Evolutionary conservation across 2,888 invertebrate genomes (phyloP).

Genomic region (Gibbula magus): DNA sequence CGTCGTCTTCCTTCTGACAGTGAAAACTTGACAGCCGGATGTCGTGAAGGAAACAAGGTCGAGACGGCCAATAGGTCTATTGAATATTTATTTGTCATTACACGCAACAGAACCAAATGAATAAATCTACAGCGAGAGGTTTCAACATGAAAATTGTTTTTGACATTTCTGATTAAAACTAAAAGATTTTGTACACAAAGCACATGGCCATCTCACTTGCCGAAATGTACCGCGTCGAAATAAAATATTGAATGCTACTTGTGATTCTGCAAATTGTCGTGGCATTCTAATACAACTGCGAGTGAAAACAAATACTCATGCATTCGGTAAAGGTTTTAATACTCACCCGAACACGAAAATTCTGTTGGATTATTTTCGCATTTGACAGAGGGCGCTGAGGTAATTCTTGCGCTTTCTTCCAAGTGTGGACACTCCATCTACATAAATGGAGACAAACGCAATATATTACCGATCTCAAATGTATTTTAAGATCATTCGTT

Average conservation of each 20-base stretch:
- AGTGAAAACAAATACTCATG: background rate
- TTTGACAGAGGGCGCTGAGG: conserved; percentile 62
- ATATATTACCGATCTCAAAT: background rate
- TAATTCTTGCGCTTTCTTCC: conserved; percentile 69
- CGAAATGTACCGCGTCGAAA: background rate
- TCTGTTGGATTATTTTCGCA: conserved; percentile 56
- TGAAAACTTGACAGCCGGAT: conserved; percentile 13
- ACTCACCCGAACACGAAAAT: conserved; percentile 66
- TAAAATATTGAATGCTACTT: background rate
- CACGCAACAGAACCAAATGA: too few species aligned
- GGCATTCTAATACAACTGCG: too few species aligned
- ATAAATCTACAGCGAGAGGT: too few species aligned
- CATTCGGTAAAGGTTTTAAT: background rate
- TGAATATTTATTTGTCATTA: too few species aligned
- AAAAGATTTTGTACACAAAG: conserved; percentile 14
- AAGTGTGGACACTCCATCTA: conserved; percentile 75
- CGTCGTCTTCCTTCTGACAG: background rate
- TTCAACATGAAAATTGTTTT: too few species aligned
- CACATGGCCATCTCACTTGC: conserved; percentile 18
- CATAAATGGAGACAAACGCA: conserved; percentile 14
- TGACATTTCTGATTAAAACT: background rate
- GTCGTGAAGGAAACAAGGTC: background rate
- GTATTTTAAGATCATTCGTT: background rate
- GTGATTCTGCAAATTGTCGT: background rate
- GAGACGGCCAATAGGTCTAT: too few species aligned